Percentiles rank a stretch among this genome's conserved stretches.
Evolutionary conservation across 1,140 invertebrate species (phyloP).

Genomic region (Armadillidium nasatum): DNA sequence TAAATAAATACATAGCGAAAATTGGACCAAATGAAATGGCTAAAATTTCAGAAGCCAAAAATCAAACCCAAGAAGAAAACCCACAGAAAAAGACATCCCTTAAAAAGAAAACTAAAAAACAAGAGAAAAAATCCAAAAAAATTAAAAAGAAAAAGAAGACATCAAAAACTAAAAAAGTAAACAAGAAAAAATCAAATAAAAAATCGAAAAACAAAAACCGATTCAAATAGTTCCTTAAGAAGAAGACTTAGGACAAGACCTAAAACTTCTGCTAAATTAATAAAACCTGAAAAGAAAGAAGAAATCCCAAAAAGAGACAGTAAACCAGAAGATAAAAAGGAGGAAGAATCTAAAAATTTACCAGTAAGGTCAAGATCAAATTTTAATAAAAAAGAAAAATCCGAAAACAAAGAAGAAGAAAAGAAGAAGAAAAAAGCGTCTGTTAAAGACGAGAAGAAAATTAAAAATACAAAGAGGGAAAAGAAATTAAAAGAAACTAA

Average conservation of each 20-base stretch:
- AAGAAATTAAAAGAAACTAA: too few species aligned
- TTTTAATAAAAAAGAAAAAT: background rate
- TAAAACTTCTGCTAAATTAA: too few species aligned
- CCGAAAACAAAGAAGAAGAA: background rate
- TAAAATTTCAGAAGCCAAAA: background rate
- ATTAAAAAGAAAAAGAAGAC: background rate
- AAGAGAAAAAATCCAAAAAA: background rate
- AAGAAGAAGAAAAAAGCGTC: too few species aligned
- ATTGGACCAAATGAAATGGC: background rate
- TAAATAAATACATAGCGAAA: background rate
- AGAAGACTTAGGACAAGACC: background rate
- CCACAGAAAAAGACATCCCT: background rate
- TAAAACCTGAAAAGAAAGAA: background rate
- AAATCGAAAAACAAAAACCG: background rate
- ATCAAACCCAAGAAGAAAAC: background rate
- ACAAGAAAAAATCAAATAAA: background rate
- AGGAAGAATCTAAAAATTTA: constrained; percentile 1
- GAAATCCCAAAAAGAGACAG: background rate
- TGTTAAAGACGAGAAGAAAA: too few species aligned
- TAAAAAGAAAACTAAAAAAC: background rate
- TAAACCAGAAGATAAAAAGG: background rate
- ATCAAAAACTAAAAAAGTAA: background rate
- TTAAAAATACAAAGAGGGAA: too few species aligned
- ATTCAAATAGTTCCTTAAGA: background rate
- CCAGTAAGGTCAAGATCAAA: background rate